Evolutionary conservation across 64 coral and sea anemone genomes (phyloP).

Genomic region (Stichodactyla helianthus): DNA sequence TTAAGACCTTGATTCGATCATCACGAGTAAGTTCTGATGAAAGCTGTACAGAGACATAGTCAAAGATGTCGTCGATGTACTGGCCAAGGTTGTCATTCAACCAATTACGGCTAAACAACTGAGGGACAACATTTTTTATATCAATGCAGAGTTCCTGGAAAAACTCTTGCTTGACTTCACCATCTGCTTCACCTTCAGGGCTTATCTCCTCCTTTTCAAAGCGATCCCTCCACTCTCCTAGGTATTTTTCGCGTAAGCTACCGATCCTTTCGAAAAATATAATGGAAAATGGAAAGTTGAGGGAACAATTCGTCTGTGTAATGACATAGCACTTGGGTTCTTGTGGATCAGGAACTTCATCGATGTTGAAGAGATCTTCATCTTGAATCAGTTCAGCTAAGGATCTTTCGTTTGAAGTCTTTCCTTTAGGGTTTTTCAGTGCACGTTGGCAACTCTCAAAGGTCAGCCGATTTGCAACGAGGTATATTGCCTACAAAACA

Average conservation of each 20-base stretch:
- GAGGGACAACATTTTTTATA: neutral
- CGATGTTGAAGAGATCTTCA: conserved; percentile 48
- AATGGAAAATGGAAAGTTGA: conserved; percentile 7
- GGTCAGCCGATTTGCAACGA: conserved; percentile 69
- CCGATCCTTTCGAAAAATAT: conserved; percentile 6
- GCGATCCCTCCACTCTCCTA: neutral
- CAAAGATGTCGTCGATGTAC: conserved; percentile 13
- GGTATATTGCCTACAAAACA: conserved; percentile 28
- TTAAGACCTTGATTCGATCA: neutral
- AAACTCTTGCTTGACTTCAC: neutral
- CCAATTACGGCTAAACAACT: neutral
- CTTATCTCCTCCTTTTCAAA: neutral
- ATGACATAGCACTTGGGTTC: conserved; percentile 37
- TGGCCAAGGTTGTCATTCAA: neutral
- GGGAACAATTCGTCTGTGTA: neutral
- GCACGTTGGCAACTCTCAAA: conserved; percentile 30
- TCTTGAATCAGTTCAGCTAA: neutral
- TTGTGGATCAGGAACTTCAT: conserved; percentile 59
- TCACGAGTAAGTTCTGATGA: neutral
- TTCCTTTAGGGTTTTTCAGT: neutral
- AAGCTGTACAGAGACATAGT: neutral
- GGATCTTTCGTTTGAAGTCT: neutral
- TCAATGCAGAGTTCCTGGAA: conserved; percentile 5
- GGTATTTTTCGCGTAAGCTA: neutral
- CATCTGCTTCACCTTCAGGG: neutral